Percentiles rank a stretch among this genome's conserved stretches.
Evolutionary conservation across 2,888 invertebrate species (phyloP).

Genomic region (Zeuzera pyrina): DNA sequence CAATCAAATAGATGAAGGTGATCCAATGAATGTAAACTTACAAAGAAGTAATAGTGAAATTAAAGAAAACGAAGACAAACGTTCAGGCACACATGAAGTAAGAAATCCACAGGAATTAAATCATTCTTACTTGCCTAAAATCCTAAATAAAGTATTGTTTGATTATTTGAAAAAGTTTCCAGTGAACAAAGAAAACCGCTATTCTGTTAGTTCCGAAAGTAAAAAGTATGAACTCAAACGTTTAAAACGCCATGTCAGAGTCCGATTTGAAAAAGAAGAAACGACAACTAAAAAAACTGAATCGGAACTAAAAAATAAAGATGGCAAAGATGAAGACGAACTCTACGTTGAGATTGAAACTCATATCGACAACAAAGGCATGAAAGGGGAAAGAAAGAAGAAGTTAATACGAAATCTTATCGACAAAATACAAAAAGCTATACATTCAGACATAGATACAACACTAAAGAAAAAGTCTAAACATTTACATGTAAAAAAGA

Average conservation of each 20-base stretch:
- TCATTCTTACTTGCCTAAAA: too few relatives aligned
- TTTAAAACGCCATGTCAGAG: not conserved
- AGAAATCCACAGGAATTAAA: too few relatives aligned
- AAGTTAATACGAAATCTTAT: constrained; percentile 44
- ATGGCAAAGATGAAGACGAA: constrained; percentile 41
- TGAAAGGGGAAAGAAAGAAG: constrained; percentile 49
- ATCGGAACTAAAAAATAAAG: constrained; percentile 16
- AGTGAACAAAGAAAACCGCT: too few relatives aligned
- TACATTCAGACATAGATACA: constrained; percentile 30
- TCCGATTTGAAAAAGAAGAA: too few relatives aligned
- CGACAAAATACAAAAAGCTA: constrained; percentile 52
- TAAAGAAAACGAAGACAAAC: too few relatives aligned
- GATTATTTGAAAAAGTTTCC: too few relatives aligned
- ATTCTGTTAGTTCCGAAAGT: not conserved
- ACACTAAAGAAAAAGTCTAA: constrained; percentile 23
- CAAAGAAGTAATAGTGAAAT: not conserved
- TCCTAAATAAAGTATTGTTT: too few relatives aligned
- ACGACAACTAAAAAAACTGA: too few relatives aligned
- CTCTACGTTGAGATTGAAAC: constrained; percentile 62
- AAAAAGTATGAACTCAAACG: not conserved
- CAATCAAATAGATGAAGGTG: constrained; percentile 16
- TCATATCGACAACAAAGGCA: constrained; percentile 50
- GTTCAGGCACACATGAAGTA: too few relatives aligned
- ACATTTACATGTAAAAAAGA: constrained; percentile 38
- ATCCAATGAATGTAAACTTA: not conserved